Conservation (phyloP, 2,113 vertebrate species). For the Equus przewalskii region DNA sequence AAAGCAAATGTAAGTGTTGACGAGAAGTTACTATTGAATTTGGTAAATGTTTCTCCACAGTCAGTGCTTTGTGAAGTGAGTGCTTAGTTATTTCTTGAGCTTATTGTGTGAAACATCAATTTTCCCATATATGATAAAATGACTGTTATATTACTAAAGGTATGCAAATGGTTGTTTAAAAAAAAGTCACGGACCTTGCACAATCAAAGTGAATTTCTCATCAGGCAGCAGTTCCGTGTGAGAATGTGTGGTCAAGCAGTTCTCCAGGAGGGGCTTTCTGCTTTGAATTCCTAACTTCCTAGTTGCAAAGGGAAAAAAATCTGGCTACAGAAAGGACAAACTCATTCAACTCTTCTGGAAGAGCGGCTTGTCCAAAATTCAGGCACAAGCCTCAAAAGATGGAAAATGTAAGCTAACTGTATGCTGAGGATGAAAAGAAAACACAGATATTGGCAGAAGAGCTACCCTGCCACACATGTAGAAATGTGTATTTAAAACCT, state of each 20-base stretch:
- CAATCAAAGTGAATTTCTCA: background rate
- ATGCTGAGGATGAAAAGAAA: background rate
- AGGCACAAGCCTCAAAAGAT: background rate
- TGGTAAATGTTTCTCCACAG: background rate
- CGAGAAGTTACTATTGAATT: background rate
- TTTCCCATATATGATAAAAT: background rate
- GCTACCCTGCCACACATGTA: background rate
- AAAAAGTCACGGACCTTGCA: background rate
- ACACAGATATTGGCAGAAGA: background rate
- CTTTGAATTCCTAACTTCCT: background rate
- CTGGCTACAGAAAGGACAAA: background rate
- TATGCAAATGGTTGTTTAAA: background rate
- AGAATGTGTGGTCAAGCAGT: background rate
- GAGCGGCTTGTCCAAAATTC: background rate
- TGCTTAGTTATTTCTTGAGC: background rate
- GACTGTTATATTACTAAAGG: background rate
- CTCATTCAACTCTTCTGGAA: background rate
- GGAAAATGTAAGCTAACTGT: background rate
- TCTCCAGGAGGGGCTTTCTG: background rate
- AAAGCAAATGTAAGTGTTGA: background rate
- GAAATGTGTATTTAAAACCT: background rate
- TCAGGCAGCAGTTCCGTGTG: background rate
- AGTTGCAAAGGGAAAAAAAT: background rate
- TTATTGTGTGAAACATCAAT: background rate
- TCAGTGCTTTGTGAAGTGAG: background rate